A percentile compares a stretch with the other conserved stretches of the same genome.
phyloP scores from a whole-genome alignment of 2,888 invertebrate species.

The Stenolophus ochropezus region DNA sequence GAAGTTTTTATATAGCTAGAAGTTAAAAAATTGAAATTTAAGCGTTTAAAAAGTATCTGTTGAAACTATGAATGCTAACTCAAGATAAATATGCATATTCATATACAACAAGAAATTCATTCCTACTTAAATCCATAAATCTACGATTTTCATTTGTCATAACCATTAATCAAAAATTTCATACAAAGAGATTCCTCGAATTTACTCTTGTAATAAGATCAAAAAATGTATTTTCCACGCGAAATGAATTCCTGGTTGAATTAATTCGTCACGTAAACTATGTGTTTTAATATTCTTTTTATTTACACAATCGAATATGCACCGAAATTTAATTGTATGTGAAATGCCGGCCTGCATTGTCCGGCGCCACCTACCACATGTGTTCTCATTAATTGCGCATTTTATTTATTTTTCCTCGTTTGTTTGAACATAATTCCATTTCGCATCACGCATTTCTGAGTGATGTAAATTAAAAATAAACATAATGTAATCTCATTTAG shows the following conservation, averaged over 20 bases:
- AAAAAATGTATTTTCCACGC: conserved; percentile 1
- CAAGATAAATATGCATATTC: background rate
- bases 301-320: background rate
- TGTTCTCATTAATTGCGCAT: conserved; percentile 1
- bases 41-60: too few relatives aligned
- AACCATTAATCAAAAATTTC: conserved; percentile 9
- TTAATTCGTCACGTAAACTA: conserved; percentile 17
- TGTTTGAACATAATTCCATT: conserved; percentile 8
- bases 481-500: background rate
- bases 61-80: background rate
- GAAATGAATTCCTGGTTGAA: background rate
- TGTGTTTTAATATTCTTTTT: background rate
- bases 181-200: background rate
- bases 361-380: background rate
- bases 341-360: background rate
- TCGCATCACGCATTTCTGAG: background rate
- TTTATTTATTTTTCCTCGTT: conserved; percentile 9
- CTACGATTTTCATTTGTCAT: background rate
- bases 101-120: background rate
- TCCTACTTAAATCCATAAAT: background rate
- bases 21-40: too few relatives aligned
- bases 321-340: background rate
- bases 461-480: conserved; percentile 15
- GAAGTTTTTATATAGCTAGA: too few relatives aligned
- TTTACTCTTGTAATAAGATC: background rate